Conservation (phyloP, 2,113 vertebrate genomes). For the Oceanites oceanicus region DNA sequence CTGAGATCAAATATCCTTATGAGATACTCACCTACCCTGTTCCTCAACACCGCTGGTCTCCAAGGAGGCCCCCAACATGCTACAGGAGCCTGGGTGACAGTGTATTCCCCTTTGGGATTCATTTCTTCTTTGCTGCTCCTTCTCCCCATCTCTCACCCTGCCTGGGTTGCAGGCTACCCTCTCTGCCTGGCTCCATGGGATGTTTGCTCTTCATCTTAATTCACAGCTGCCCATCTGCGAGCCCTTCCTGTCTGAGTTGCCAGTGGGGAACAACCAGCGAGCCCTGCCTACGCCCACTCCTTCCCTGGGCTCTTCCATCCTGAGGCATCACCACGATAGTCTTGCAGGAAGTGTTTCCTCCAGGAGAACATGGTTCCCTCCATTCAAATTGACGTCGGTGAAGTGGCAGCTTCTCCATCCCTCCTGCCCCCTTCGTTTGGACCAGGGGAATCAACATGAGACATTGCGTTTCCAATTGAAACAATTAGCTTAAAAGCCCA, state of each 20-base stretch:
- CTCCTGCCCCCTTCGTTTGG: fast-evolving
- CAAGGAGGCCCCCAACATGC: background rate
- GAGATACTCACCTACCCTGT: background rate
- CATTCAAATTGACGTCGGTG: background rate
- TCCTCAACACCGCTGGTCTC: background rate
- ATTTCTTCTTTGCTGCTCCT: background rate
- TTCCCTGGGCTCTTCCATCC: background rate
- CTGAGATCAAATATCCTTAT: background rate
- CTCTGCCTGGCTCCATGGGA: background rate
- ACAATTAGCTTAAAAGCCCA: background rate
- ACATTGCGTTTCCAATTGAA: background rate
- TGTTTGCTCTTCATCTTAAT: background rate
- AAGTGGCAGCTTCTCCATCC: background rate
- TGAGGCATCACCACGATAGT: background rate
- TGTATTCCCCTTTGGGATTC: background rate
- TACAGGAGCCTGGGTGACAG: background rate
- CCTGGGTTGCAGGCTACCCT: background rate
- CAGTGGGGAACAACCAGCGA: fast-evolving
- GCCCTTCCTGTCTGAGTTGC: background rate
- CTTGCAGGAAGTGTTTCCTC: background rate
- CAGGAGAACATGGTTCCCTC: background rate
- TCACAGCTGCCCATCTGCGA: background rate
- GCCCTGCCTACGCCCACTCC: fast-evolving
- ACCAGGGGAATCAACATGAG: fast-evolving
- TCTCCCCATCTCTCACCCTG: background rate